A percentile compares a stretch with the other conserved stretches of the same genome.
phyloP scores from a whole-genome alignment of 64 coral and sea anemone genomes.

The Actinia equina region DNA sequence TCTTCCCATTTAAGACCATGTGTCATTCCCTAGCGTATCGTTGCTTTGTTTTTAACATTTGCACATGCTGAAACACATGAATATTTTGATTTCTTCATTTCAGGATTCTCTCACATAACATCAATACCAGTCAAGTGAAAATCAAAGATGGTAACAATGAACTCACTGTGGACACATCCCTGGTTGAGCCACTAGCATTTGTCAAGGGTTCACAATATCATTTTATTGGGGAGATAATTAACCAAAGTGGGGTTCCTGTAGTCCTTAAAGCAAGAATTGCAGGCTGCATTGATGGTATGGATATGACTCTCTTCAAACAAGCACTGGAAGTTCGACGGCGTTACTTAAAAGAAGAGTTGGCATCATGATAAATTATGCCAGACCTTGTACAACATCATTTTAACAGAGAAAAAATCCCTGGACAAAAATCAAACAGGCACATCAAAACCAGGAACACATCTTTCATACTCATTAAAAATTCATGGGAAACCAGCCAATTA shows the following conservation, averaged over 20 bases:
- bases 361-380: background rate
- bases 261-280: conserved; percentile 68
- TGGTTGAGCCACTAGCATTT: conserved; percentile 83
- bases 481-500: too few species aligned
- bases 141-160: conserved; percentile 51
- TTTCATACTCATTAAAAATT: too few species aligned
- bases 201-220: conserved; percentile 66
- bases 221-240: conserved; percentile 76
- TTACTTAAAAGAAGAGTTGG: conserved; percentile 55
- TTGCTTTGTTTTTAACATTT: background rate
- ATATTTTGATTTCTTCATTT: background rate
- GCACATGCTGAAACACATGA: too few species aligned
- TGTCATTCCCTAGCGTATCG: background rate
- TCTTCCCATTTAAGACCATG: too few species aligned
- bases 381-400: background rate
- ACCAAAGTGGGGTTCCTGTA: background rate
- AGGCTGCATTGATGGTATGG: conserved; percentile 64
- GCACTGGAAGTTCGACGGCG: conserved; percentile 69
- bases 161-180: conserved; percentile 50
- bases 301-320: conserved; percentile 72
- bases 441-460: too few species aligned
- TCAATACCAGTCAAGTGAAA: conserved; percentile 45
- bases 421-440: too few species aligned
- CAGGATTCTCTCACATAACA: conserved; percentile 69
- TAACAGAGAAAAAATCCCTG: too few species aligned